Percentiles rank a stretch among this genome's conserved stretches.
phyloP scores from a whole-genome alignment of 1,140 invertebrate species.

The Apis dorsata region DNA sequence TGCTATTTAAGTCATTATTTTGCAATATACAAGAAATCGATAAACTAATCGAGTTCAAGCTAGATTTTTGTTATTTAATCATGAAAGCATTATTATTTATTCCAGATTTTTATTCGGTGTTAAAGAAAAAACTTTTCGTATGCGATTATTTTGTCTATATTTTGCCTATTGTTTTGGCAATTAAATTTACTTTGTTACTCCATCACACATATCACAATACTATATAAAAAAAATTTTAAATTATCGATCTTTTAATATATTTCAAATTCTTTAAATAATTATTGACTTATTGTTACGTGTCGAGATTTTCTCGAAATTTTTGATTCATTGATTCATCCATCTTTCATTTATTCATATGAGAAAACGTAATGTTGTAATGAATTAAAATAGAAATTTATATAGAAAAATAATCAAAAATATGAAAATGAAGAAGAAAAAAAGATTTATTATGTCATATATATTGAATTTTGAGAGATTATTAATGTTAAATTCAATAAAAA shows the following conservation, averaged over 20 bases:
- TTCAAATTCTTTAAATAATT: background rate
- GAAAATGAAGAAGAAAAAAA: too few relatives aligned
- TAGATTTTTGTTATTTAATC: conserved; percentile 2
- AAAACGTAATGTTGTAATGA: background rate
- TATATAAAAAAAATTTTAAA: too few relatives aligned
- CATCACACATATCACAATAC: too few relatives aligned
- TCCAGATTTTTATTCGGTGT: too few relatives aligned
- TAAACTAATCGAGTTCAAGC: conserved; percentile 21
- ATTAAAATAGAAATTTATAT: too few relatives aligned
- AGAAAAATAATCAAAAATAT: too few relatives aligned
- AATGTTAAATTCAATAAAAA: too few relatives aligned
- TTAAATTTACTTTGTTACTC: background rate
- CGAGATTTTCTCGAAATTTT: background rate
- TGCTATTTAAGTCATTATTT: background rate
- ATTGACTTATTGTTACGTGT: background rate
- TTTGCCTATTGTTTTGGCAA: background rate
- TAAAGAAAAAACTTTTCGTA: background rate
- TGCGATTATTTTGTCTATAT: background rate
- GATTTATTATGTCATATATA: too few relatives aligned
- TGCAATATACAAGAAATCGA: background rate
- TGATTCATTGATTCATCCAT: background rate
- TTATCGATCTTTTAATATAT: background rate
- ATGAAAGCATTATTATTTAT: background rate
- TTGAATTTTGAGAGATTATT: too few relatives aligned
- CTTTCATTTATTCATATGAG: background rate